A percentile compares a stretch with the other conserved stretches of the same genome.
These are phyloP conservation scores for Heteractis magnifica DNA, from an alignment of 92 coral and sea anemone species.

Conservation along the genomic window DNA sequence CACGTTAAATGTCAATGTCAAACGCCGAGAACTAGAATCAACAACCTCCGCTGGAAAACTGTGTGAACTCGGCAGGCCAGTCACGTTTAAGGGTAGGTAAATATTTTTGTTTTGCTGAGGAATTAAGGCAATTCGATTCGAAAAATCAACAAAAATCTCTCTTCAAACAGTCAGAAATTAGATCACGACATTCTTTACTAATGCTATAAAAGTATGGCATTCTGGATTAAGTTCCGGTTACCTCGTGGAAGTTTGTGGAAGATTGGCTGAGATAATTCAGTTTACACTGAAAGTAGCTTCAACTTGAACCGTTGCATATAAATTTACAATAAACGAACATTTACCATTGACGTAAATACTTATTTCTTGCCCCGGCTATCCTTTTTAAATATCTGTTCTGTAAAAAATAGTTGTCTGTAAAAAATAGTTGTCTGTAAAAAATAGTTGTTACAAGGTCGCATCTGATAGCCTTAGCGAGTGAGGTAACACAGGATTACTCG, in stretches of 20 bases:
- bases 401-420: not conserved
- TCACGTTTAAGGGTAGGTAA: conserved; percentile 2
- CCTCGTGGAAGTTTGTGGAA: not conserved
- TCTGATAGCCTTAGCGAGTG: not conserved
- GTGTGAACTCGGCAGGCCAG: not conserved
- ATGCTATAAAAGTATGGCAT: not conserved
- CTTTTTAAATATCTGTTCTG: not conserved
- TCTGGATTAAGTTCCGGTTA: not conserved
- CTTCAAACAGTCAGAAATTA: not conserved
- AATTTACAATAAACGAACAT: not conserved
- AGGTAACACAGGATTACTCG: not conserved
- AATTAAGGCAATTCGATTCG: not conserved
- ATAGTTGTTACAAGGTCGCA: not conserved
- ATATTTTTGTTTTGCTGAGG: conserved; percentile 1
- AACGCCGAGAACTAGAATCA: not conserved
- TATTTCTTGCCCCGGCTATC: too few relatives aligned
- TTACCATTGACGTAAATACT: too few relatives aligned
- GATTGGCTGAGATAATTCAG: not conserved
- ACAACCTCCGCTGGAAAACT: not conserved
- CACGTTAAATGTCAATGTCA: conserved; percentile 7
- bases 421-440: not conserved
- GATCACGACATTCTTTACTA: not conserved
- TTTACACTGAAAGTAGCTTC: not conserved
- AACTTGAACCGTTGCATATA: not conserved
- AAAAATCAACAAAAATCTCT: conserved; percentile 7